phyloP scores from a whole-genome alignment of 2,888 invertebrate genomes.

The Euspilapteryx auroguttella region DNA sequence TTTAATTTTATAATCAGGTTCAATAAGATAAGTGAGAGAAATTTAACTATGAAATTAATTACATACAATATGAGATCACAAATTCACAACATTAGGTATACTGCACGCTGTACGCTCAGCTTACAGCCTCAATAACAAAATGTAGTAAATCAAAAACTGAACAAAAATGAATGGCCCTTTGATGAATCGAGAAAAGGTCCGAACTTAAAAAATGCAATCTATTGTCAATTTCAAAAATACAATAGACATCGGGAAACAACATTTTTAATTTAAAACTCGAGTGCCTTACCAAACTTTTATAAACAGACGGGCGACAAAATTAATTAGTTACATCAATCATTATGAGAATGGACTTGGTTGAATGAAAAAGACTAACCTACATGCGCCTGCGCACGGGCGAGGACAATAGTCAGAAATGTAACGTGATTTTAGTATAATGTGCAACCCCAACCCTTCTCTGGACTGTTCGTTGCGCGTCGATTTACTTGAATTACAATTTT shows the following conservation, averaged over 20 bases:
- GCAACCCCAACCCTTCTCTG: not conserved
- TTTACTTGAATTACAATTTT: too few species aligned
- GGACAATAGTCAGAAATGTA: not conserved
- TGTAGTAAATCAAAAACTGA: too few species aligned
- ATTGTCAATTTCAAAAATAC: not conserved
- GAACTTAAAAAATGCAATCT: too few species aligned
- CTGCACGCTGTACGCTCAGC: too few species aligned
- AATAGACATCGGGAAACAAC: conserved; percentile 8
- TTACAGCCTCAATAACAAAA: too few species aligned
- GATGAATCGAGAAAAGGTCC: too few species aligned
- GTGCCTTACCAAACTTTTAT: conserved; percentile 16
- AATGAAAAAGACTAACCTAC: conserved; percentile 26
- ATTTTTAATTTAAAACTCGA: conserved; percentile 36
- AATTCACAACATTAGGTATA: too few species aligned
- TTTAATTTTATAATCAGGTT: too few species aligned
- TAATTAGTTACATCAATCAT: conserved; percentile 60
- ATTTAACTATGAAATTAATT: too few species aligned
- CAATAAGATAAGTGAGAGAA: too few species aligned
- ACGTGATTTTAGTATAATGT: conserved; percentile 1
- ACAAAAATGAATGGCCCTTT: too few species aligned
- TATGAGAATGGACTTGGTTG: conserved; percentile 36
- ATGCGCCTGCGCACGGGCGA: not conserved
- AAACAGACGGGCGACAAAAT: conserved; percentile 41
- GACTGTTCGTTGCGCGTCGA: not conserved
- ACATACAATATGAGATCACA: too few species aligned